phyloP scores from a whole-genome alignment of 1,140 invertebrate genomes.

The Ostrea denselamellosa region DNA sequence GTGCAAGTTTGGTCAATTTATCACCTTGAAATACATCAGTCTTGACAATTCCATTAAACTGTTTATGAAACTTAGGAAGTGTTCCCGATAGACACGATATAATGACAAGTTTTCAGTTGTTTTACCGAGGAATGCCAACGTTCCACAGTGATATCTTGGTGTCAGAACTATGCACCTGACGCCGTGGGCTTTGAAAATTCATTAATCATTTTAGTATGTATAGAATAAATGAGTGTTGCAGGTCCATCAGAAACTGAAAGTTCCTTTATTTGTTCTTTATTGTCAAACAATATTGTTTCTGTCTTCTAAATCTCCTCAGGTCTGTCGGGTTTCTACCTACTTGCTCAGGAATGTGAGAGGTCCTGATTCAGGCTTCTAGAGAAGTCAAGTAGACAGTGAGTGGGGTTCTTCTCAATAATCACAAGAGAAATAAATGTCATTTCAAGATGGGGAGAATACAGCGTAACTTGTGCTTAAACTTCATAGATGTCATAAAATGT shows the following conservation, averaged over 20 bases:
- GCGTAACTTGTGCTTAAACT: no score
- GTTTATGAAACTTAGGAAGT: conserved; percentile 4
- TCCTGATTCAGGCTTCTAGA: no score
- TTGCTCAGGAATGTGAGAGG: no score
- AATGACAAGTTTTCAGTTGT: not conserved
- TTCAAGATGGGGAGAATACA: no score
- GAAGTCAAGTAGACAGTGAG: no score
- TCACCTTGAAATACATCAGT: not conserved
- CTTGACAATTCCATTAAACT: conserved; percentile 6
- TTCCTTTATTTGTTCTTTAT: not conserved
- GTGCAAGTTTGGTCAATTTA: not conserved
- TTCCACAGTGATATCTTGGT: not conserved
- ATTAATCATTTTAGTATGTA: not conserved
- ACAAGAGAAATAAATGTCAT: no score
- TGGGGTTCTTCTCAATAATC: no score
- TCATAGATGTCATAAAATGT: no score
- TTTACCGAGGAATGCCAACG: conserved; percentile 1
- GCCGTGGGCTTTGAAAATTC: not conserved
- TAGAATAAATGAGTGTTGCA: not conserved
- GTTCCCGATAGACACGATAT: not conserved
- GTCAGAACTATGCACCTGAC: not conserved
- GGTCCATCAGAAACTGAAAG: not conserved
- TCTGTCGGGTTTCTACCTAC: no score
- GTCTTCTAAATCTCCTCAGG: not conserved
- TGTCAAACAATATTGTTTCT: not conserved